Conservation (phyloP, 2,113 vertebrate species). For the Harpagus bidentatus region DNA sequence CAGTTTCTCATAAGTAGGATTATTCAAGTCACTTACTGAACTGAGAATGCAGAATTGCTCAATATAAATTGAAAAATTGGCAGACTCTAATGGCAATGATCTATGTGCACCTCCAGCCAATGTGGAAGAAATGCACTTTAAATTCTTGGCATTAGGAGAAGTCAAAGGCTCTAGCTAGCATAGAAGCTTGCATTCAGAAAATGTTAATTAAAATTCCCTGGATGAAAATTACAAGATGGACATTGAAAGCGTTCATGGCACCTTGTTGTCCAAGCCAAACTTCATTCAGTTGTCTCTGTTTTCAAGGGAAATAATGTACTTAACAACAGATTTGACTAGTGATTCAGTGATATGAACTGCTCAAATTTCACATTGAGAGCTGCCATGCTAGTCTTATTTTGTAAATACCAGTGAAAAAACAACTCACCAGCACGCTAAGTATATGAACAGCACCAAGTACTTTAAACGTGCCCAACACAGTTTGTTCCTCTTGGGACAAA, state of each 20-base stretch:
- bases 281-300: not conserved
- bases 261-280: not conserved
- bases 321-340: not conserved
- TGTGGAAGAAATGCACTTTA: constrained; percentile 28
- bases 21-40: constrained; percentile 26
- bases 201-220: constrained; percentile 39
- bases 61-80: not conserved
- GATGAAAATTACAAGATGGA: constrained; percentile 20
- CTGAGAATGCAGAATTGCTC: not conserved
- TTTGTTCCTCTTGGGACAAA: not conserved
- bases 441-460: not conserved
- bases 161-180: not conserved
- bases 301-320: constrained; percentile 6
- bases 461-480: not conserved
- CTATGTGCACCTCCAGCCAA: constrained; percentile 35
- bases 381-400: not conserved
- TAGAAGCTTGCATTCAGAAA: constrained; percentile 13
- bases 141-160: constrained; percentile 39
- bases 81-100: not conserved
- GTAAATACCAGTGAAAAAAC: not conserved
- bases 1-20: constrained; percentile 9
- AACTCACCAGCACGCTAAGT: not conserved
- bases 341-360: not conserved
- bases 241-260: not conserved
- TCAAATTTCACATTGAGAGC: not conserved